These are phyloP conservation scores for Pseudoips prasinana DNA, from an alignment of 2,888 invertebrate genomes.

Conservation along the genomic window DNA sequence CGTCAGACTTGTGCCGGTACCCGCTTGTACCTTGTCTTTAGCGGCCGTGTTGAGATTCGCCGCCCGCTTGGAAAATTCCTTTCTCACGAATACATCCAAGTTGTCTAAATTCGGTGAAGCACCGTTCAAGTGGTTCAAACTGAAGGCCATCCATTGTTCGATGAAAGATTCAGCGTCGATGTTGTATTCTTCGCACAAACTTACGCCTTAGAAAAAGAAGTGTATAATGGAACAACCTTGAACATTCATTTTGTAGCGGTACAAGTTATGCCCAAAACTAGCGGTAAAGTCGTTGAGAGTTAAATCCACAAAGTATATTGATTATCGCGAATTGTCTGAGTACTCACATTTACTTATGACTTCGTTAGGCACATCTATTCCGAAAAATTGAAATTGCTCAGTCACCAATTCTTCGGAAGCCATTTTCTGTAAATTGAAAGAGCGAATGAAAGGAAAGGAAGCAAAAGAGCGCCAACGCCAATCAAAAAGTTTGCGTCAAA, in stretches of 20 bases:
- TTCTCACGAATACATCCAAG: constrained; percentile 84
- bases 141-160: constrained; percentile 90
- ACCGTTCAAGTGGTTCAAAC: constrained; percentile 84
- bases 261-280: constrained; percentile 21
- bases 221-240: constrained; percentile 71
- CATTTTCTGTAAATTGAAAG: constrained; percentile 71
- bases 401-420: constrained; percentile 80
- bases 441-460: constrained; percentile 40
- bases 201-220: constrained; percentile 77
- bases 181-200: constrained; percentile 84
- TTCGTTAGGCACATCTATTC: constrained; percentile 78
- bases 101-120: constrained; percentile 82
- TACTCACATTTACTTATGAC: constrained; percentile 82
- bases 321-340: constrained; percentile 4
- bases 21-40: constrained; percentile 57
- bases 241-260: constrained; percentile 59
- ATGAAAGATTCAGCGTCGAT: constrained; percentile 86
- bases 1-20: constrained; percentile 64
- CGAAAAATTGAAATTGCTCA: constrained; percentile 84
- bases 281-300: constrained; percentile 11
- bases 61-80: constrained; percentile 82
- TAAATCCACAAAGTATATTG: neutral
- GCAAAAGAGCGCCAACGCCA: constrained; percentile 49
- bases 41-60: constrained; percentile 55
- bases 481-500: constrained; percentile 35